Conservation (phyloP, 2,113 vertebrate genomes). For the Puntigrus tetrazona region DNA sequence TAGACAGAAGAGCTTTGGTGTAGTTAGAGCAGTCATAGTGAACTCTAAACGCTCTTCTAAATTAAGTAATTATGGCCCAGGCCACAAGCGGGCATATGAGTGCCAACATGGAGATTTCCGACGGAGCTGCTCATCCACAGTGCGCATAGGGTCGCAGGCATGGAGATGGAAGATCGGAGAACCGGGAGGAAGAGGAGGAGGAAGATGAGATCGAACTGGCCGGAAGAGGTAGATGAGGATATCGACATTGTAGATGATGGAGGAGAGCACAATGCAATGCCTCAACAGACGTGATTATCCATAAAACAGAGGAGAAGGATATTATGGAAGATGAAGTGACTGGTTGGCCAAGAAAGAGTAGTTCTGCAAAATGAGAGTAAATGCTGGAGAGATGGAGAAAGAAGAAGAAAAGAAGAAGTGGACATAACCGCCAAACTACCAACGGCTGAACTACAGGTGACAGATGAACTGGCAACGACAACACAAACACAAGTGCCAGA, state of each 20-base stretch:
- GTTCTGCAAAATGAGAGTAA: background rate
- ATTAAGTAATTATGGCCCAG: conserved; percentile 64
- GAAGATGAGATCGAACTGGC: conserved; percentile 69
- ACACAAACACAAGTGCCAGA: background rate
- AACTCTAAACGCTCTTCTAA: background rate
- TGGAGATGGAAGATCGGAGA: conserved; percentile 54
- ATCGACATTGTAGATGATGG: conserved; percentile 34
- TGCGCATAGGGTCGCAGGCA: conserved; percentile 37
- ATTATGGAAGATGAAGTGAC: background rate
- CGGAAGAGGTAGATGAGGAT: conserved; percentile 73
- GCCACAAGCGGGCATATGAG: conserved; percentile 45
- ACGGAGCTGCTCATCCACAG: conserved; percentile 49
- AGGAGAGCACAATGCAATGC: background rate
- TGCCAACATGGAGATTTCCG: conserved; percentile 59
- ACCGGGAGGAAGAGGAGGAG: conserved; percentile 56
- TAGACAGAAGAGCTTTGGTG: background rate
- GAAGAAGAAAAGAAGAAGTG: conserved; percentile 5
- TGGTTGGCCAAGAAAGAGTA: background rate
- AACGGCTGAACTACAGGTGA: background rate
- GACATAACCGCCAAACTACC: background rate
- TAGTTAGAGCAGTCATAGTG: background rate
- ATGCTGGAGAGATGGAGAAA: background rate
- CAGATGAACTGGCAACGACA: background rate
- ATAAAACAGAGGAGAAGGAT: background rate
- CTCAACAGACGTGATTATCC: background rate